A percentile compares a stretch with the other conserved stretches of the same genome.
These are phyloP conservation scores for Drosophila aldrichi DNA, from an alignment of 2,888 invertebrate genomes.

Conservation along the genomic window DNA sequence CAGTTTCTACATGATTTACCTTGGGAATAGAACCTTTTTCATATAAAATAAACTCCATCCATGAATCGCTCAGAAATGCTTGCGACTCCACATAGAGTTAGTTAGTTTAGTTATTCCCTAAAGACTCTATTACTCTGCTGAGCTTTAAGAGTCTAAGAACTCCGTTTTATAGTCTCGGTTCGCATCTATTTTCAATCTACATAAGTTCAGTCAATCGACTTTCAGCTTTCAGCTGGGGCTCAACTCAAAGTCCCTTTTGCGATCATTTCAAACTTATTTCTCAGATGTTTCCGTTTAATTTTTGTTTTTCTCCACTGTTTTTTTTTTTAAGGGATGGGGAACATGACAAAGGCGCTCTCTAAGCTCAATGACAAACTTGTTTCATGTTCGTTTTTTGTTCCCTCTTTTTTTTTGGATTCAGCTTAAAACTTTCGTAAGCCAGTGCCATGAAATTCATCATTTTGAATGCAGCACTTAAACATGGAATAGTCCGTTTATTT, in stretches of 20 bases:
- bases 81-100: no score
- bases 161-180: background rate
- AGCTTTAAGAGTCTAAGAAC: background rate
- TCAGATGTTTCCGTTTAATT: constrained; percentile 2
- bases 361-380: constrained; percentile 18
- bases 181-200: background rate
- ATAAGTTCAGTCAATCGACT: background rate
- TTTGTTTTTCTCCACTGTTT: background rate
- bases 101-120: no score
- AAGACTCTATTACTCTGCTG: no score
- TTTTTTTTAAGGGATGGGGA: background rate
- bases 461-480: constrained; percentile 52
- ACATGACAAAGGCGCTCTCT: constrained; percentile 1
- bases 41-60: no score
- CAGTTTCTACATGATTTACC: no score
- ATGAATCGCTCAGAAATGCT: no score
- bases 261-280: constrained; percentile 14
- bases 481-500: constrained; percentile 45
- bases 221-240: constrained; percentile 8
- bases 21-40: no score
- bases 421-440: constrained; percentile 34
- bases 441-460: constrained; percentile 35
- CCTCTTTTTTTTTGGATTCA: background rate
- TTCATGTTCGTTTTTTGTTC: background rate
- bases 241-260: background rate